Evolutionary conservation across 2,888 invertebrate genomes (phyloP).

Genomic region (Drosophila tripunctata): DNA sequence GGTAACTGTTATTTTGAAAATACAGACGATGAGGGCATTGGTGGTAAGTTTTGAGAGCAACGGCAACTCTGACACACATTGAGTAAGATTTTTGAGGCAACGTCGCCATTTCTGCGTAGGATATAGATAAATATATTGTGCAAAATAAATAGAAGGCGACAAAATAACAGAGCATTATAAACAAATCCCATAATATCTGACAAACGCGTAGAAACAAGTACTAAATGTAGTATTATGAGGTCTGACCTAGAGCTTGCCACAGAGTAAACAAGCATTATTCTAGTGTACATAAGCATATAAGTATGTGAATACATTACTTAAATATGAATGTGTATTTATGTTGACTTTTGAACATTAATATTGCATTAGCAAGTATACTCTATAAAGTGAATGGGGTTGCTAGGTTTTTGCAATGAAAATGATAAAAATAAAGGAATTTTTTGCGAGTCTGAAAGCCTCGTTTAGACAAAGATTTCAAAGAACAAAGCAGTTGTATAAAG

Average conservation of each 20-base stretch:
- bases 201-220: too few species aligned
- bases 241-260: slow-evolving; percentile 61
- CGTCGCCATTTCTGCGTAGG: slow-evolving; percentile 51
- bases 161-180: slow-evolving; percentile 35
- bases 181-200: slow-evolving; percentile 24
- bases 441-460: too few species aligned
- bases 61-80: slow-evolving; percentile 3
- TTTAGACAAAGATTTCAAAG: too few species aligned
- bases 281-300: neutral
- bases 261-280: slow-evolving; percentile 40
- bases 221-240: slow-evolving; percentile 36
- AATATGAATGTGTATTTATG: slow-evolving; percentile 17
- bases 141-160: slow-evolving; percentile 37
- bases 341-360: slow-evolving; percentile 30
- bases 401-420: neutral
- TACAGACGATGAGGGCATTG: slow-evolving; percentile 71
- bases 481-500: neutral
- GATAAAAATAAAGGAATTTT: too few species aligned
- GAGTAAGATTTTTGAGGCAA: neutral
- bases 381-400: neutral
- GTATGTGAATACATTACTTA: neutral
- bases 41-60: slow-evolving; percentile 45
- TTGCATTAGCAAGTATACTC: slow-evolving; percentile 45
- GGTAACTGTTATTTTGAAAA: slow-evolving; percentile 50
- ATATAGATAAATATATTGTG: slow-evolving; percentile 47